Evolutionary conservation across 2,113 vertebrate genomes (phyloP).

Genomic region (Calidris pygmaea): DNA sequence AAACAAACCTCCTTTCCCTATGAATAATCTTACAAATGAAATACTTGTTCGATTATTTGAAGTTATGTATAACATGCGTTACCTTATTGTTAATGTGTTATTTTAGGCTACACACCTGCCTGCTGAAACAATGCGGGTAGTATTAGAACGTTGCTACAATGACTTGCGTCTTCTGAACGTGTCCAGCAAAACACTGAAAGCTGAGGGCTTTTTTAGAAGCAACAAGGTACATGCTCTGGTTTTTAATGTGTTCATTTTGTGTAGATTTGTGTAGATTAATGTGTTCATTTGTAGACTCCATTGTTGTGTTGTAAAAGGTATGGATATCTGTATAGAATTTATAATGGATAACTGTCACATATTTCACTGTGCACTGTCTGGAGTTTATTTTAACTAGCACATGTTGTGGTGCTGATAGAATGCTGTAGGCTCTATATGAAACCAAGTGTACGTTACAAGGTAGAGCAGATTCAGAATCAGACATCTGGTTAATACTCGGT

Average conservation of each 20-base stretch:
- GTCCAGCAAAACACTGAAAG: conserved; percentile 94
- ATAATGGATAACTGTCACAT: rapidly evolving
- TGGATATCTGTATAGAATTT: neutral
- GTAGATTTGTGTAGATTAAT: neutral
- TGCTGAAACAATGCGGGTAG: conserved; percentile 90
- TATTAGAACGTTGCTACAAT: conserved; percentile 97
- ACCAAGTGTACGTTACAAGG: neutral
- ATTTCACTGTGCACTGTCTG: neutral
- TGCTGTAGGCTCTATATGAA: rapidly evolving
- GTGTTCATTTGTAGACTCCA: neutral
- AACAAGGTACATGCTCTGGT: conserved; percentile 84
- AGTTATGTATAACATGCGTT: rapidly evolving
- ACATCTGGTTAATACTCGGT: neutral
- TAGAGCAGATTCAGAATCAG: neutral
- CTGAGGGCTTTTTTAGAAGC: conserved; percentile 97
- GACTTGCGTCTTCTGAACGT: conserved; percentile 91
- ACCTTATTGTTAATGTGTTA: neutral
- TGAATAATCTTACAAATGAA: neutral
- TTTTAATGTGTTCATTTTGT: neutral
- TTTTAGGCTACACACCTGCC: conserved; percentile 83
- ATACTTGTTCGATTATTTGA: neutral
- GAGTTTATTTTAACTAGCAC: neutral
- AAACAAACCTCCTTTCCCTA: neutral
- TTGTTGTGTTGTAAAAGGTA: neutral
- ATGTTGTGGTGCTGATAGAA: neutral